Percentiles rank a stretch among this genome's conserved stretches.
Evolutionary conservation across 2,113 vertebrate genomes (phyloP).

Genomic region (Phalacrocorax brasilianus): DNA sequence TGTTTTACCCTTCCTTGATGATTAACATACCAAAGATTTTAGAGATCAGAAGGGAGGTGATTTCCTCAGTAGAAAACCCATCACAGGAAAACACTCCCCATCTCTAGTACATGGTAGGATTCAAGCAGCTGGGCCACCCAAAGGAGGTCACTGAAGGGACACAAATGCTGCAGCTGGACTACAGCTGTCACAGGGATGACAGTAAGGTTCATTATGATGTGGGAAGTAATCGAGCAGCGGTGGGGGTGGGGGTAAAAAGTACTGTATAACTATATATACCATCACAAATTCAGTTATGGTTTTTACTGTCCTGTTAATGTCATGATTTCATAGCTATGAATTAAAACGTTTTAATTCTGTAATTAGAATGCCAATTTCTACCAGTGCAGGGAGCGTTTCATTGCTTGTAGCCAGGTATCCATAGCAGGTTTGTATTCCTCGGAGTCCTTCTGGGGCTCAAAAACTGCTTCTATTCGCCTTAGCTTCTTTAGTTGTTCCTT

Average conservation of each 20-base stretch:
- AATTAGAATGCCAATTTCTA: slow-evolving; percentile 74
- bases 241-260: not conserved
- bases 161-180: slow-evolving; percentile 25
- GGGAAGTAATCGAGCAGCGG: not conserved
- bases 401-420: slow-evolving; percentile 87
- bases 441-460: slow-evolving; percentile 75
- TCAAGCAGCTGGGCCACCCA: slow-evolving; percentile 8
- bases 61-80: not conserved
- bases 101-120: not conserved
- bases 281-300: not conserved
- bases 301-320: not conserved
- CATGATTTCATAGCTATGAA: not conserved
- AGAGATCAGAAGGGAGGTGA: not conserved
- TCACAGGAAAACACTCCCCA: not conserved
- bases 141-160: slow-evolving; percentile 32
- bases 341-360: not conserved
- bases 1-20: not conserved
- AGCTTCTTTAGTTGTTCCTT: slow-evolving; percentile 88
- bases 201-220: not conserved
- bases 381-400: slow-evolving; percentile 85
- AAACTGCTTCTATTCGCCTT: slow-evolving; percentile 76
- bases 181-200: not conserved
- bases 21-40: not conserved
- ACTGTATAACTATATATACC: not conserved
- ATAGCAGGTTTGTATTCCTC: slow-evolving; percentile 77